A percentile compares a stretch with the other conserved stretches of the same genome.
phyloP scores from a whole-genome alignment of 2,113 vertebrate genomes.

The Aythya baeri region DNA sequence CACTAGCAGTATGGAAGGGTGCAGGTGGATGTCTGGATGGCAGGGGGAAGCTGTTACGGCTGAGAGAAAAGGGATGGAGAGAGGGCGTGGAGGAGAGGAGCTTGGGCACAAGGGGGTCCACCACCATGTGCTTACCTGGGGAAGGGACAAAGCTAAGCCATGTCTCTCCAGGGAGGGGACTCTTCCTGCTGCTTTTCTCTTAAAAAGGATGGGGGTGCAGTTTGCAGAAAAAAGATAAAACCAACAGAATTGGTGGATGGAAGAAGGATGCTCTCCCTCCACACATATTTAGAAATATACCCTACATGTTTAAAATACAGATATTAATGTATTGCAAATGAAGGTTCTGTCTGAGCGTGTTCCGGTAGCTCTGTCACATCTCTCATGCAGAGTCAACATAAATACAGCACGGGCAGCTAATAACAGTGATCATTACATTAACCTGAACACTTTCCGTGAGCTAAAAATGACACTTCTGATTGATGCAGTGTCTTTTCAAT shows the following conservation, averaged over 20 bases:
- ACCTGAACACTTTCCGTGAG: not conserved
- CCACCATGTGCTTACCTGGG: fast-evolving
- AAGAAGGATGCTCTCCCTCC: not conserved
- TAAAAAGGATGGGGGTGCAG: not conserved
- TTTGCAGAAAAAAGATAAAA: not conserved
- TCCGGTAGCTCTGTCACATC: not conserved
- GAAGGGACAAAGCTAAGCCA: not conserved
- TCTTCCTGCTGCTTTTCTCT: not conserved
- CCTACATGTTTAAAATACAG: not conserved
- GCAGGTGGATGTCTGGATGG: not conserved
- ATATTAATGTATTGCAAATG: not conserved
- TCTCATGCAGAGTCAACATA: not conserved
- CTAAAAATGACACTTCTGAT: not conserved
- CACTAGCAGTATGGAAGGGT: not conserved
- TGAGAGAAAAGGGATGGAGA: not conserved
- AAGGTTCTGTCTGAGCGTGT: not conserved
- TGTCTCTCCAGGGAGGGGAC: not conserved
- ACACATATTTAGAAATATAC: not conserved
- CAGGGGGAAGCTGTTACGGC: not conserved
- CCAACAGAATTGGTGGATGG: fast-evolving
- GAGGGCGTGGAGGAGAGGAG: not conserved
- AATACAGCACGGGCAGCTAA: not conserved
- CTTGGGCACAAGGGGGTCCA: not conserved
- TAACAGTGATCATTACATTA: conserved; percentile 14
- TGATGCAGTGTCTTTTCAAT: not conserved